Evolutionary conservation across 1,140 invertebrate genomes (phyloP).

Genomic region (Dinothrombium tinctorium): DNA sequence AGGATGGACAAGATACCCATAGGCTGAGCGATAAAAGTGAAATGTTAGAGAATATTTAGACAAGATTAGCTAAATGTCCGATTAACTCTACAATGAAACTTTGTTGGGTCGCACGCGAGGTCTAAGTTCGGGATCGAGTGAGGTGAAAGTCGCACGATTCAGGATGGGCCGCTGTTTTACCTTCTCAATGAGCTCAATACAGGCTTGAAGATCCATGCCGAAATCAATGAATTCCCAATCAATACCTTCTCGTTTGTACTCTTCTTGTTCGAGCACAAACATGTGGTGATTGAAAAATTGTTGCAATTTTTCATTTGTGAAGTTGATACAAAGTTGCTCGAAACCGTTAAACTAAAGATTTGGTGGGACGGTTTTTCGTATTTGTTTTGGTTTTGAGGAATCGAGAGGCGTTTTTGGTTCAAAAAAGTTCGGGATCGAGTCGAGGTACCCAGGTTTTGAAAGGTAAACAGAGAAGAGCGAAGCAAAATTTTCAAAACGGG

Average conservation of each 20-base stretch:
- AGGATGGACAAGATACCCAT: slow-evolving; percentile 99
- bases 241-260: slow-evolving; percentile 31
- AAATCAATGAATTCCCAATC: slow-evolving; percentile 34
- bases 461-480: neutral
- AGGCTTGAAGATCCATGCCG: slow-evolving; percentile 17
- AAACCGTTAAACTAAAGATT: slow-evolving; percentile 3
- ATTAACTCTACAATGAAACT: neutral
- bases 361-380: neutral
- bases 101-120: slow-evolving; percentile 25
- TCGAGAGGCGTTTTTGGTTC: neutral
- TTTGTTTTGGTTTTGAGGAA: neutral
- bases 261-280: slow-evolving; percentile 32
- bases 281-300: slow-evolving; percentile 39
- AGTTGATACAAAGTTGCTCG: slow-evolving; percentile 30
- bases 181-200: slow-evolving; percentile 17
- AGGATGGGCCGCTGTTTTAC: slow-evolving; percentile 8
- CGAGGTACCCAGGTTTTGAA: neutral
- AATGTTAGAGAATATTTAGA: neutral
- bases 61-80: neutral
- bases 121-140: neutral
- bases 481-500: too few species aligned
- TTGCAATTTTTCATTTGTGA: slow-evolving; percentile 41
- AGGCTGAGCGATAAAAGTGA: slow-evolving; percentile 34
- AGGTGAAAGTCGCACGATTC: neutral
- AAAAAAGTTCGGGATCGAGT: neutral